Evolutionary conservation across 2,888 invertebrate species (phyloP).

Genomic region (Adineta ricciae): DNA sequence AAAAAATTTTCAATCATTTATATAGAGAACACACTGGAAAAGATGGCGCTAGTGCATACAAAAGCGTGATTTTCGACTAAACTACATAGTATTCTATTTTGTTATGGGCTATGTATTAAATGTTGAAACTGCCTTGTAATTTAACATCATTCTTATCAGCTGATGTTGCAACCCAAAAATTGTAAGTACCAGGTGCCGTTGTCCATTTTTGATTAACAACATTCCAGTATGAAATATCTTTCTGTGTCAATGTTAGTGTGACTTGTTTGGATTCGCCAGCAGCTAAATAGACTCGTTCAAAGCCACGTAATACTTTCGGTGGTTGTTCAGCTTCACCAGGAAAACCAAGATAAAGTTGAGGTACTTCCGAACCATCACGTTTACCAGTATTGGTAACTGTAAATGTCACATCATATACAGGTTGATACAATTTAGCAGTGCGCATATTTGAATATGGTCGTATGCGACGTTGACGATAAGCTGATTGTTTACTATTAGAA

Average conservation of each 20-base stretch:
- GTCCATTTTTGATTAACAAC: conserved; percentile 3
- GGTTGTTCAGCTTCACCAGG: not conserved
- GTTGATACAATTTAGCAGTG: not conserved
- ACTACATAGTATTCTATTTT: no score
- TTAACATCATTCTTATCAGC: not conserved
- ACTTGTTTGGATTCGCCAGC: not conserved
- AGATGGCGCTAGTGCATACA: not conserved
- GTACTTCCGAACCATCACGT: not conserved
- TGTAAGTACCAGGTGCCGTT: not conserved
- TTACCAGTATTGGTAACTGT: not conserved
- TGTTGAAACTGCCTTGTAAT: not conserved
- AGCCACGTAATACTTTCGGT: conserved; percentile 13
- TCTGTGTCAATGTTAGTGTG: not conserved
- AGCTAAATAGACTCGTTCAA: not conserved
- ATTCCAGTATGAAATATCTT: conserved; percentile 18
- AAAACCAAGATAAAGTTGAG: not conserved
- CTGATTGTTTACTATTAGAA: not conserved
- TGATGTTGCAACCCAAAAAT: not conserved
- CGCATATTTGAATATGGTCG: not conserved
- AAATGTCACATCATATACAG: not conserved
- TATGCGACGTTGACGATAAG: not conserved
- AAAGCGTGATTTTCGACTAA: no score
- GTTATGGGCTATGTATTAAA: no score
- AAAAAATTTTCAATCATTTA: no score
- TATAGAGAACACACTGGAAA: no score